Conservation (phyloP, 2,797 vertebrate genomes). For the Danio choprae region DNA sequence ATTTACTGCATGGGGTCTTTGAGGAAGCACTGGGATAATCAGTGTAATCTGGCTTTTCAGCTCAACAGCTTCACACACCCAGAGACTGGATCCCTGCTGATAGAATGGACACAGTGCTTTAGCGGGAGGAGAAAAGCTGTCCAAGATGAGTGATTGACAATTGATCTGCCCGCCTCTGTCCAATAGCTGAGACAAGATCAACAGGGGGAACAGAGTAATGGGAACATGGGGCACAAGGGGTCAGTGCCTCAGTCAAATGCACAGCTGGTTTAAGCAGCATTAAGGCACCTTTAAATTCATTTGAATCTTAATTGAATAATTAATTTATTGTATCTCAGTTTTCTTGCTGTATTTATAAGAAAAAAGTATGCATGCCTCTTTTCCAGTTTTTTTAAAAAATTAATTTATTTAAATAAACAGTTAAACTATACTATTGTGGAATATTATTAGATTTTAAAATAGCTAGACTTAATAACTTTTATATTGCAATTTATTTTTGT, state of each 20-base stretch:
- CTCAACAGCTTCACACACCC: constrained; percentile 19
- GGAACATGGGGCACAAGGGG: constrained; percentile 25
- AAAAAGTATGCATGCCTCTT: not conserved
- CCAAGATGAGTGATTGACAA: constrained; percentile 34
- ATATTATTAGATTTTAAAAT: not conserved
- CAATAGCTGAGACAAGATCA: constrained; percentile 12
- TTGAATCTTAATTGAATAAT: not conserved
- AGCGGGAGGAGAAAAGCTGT: constrained; percentile 17
- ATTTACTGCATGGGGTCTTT: not conserved
- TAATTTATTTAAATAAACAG: not conserved
- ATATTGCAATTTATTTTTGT: not conserved
- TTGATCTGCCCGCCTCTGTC: constrained; percentile 17
- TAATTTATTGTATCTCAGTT: not conserved
- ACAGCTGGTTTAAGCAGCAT: constrained; percentile 23
- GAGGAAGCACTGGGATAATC: constrained; percentile 1
- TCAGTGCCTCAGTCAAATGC: constrained; percentile 19
- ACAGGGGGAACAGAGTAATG: not conserved
- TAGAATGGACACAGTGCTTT: constrained; percentile 20
- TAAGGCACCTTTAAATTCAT: constrained; percentile 23
- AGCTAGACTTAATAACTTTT: not conserved
- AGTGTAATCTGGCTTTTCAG: constrained; percentile 31
- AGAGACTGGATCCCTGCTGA: constrained; percentile 20
- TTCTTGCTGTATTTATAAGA: not conserved
- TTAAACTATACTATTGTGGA: not conserved
- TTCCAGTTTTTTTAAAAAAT: not conserved